Evolutionary conservation across 1,140 invertebrate genomes (phyloP), one percentile per base, ranked within the genome.

Genomic region (Drosophila pectinifera): DNA sequence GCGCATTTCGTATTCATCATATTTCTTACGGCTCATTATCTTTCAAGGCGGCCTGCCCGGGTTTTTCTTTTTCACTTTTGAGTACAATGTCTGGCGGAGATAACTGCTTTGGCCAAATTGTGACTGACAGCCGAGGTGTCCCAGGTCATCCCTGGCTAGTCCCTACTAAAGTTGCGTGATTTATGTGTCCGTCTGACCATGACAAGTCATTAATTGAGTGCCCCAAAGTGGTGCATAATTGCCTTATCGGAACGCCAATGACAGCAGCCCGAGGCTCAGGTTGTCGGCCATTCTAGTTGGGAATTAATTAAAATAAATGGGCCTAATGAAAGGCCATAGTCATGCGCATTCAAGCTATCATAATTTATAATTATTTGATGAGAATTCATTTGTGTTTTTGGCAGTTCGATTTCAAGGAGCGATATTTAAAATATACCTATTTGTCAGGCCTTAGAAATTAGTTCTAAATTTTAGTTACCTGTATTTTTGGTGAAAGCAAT

Each of bases 171-270:
- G 42, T 69, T 68, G 62, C 55, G 14, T 86, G 83, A 86, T 86
- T 86, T 88, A 86, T 86, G 75, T 58, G 62, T 69, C 49, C 46
- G 59, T 51, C 70, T 67, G 79, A 48, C 77, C 78, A 73, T 88
- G 79, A 58, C 83, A 83, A 63, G 68, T 89, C 68, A 89, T 89
- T 89, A 89, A 88, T 88, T 89, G 78, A 80, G 78, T 65, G 75
- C 24, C 70, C 78, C 61, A 81, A 41, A 81, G 82, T 78, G 48
- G 53, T 59, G 59, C 55, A 43, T 72, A 63, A 81, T 78, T 70
- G 62, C 56, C 74, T 81, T 86, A 81, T 70, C 68, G 56, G 48
- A 38, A 45, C 45, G 7, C 31, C 34, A 63, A 34, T 42, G 31
- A 68, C 45, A 70, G 28, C 18, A 16, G 36, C 45, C 16, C 7